phyloP scores from a whole-genome alignment of 2,888 invertebrate species.

The Erebia palarica region DNA sequence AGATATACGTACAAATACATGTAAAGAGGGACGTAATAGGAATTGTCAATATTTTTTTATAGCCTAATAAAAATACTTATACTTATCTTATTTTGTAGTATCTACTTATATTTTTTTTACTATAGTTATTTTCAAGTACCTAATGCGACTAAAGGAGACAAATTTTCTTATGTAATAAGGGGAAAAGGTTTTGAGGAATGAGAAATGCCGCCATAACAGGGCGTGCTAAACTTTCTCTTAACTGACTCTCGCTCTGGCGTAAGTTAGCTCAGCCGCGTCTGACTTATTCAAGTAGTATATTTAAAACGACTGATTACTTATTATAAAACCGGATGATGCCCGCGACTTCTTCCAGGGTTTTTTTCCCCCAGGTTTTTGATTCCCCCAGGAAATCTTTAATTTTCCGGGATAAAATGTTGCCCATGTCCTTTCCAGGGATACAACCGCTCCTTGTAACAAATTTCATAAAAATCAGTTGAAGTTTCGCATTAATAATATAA shows the following conservation, averaged over 20 bases:
- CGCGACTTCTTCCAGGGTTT: too few species aligned
- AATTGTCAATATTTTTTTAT: not conserved
- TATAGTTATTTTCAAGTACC: not conserved
- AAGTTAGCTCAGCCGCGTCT: slow-evolving; percentile 41
- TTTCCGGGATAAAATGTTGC: too few species aligned
- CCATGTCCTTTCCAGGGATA: too few species aligned
- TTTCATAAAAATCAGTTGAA: too few species aligned
- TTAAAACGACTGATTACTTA: not conserved
- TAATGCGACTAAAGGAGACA: slow-evolving; percentile 13
- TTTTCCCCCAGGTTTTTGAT: too few species aligned
- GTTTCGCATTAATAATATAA: too few species aligned
- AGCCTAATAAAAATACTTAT: not conserved
- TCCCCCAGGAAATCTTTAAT: too few species aligned
- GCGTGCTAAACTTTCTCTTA: slow-evolving; percentile 71
- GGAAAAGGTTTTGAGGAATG: slow-evolving; percentile 69
- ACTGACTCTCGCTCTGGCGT: slow-evolving; percentile 54
- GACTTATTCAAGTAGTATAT: not conserved
- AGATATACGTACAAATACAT: too few species aligned
- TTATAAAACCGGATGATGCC: too few species aligned
- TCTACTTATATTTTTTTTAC: not conserved
- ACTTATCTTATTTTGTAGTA: not conserved
- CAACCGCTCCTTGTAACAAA: too few species aligned
- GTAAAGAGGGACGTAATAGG: too few species aligned
- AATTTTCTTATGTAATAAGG: slow-evolving; percentile 63
- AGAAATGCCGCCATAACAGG: slow-evolving; percentile 76